Evolutionary conservation across 2,888 invertebrate genomes (phyloP), one percentile per base, ranked within the genome.

Genomic region (Diarsia rubi): DNA sequence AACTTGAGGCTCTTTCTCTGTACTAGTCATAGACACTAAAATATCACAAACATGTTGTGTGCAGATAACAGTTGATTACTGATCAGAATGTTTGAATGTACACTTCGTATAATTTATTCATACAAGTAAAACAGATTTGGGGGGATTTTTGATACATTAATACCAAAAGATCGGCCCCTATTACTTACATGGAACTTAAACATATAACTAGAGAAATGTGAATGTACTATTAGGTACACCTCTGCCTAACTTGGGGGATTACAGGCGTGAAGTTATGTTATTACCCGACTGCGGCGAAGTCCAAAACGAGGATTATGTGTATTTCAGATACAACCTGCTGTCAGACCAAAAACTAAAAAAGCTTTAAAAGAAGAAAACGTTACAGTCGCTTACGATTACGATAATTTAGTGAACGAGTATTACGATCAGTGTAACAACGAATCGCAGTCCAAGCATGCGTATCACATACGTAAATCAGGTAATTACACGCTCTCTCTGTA

Each of bases 401-500:
- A 94, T 21, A 88, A 88, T 63, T 92, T 97, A 60, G 89, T 95
- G 77, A 88, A 90, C 12, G 97, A 97, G 84, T 97, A 97, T 82
- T 89, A 95, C 49, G 91, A 91, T n/a, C 91, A 94, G 73, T 84
- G 95, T 11, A 85, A 91, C 62, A 84, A 90, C 47, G 90, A 91
- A 65, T 89, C 90, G 65, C 88, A 85, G 47, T 90, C 88, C 11
- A 95, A 94, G 59, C 85, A 93, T 52, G 94, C 93, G 4, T 90
- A 94, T 70, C 95, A 96, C 19, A 87, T 93, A 73, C 72, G 63
- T 37, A 75, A 81, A 75, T 80, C 82, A 82, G 88, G 90, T 90
- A 69, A 70, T 70, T 64, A 24, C 63, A 74, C 78, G 73, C 78
- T 78, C 47, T 81, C 81, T 65, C 70, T 67, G 45, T 67, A 63